Evolutionary conservation across 2,113 vertebrate species (phyloP).

Genomic region (Chionis minor): DNA sequence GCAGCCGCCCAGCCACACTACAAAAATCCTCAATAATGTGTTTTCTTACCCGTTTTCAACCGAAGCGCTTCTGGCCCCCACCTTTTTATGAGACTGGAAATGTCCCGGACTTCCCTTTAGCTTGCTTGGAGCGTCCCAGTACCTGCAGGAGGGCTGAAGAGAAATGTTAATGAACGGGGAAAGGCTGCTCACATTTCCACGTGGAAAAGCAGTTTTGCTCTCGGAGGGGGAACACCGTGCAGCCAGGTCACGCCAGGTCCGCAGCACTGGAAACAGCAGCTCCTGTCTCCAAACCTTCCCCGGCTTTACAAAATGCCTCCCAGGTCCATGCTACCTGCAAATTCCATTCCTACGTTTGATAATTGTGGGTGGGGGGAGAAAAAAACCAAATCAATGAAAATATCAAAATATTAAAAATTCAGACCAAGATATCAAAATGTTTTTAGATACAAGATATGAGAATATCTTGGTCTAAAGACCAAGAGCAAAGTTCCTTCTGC

Average conservation of each 20-base stretch:
- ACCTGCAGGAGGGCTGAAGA: background rate
- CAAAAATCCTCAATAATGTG: background rate
- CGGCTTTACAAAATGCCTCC: background rate
- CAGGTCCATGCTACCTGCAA: background rate
- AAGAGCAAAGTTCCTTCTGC: background rate
- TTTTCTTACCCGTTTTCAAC: background rate
- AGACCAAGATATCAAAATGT: background rate
- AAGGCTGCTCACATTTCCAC: no score
- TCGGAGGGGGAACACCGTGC: rapidly evolving
- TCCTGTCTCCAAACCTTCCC: background rate
- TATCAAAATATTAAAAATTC: background rate
- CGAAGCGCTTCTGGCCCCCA: background rate
- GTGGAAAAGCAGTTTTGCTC: background rate
- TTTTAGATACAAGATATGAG: background rate
- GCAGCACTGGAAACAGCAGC: rapidly evolving
- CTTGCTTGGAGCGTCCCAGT: background rate
- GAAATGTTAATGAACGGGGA: no score
- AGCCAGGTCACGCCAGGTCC: background rate
- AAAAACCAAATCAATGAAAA: background rate
- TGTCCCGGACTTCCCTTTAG: background rate
- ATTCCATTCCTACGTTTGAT: background rate
- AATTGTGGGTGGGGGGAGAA: rapidly evolving
- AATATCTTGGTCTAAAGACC: no score
- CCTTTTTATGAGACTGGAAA: background rate
- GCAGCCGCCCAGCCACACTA: background rate